phyloP scores from a whole-genome alignment of 2,113 vertebrate genomes.

The Perognathus longimembris region DNA sequence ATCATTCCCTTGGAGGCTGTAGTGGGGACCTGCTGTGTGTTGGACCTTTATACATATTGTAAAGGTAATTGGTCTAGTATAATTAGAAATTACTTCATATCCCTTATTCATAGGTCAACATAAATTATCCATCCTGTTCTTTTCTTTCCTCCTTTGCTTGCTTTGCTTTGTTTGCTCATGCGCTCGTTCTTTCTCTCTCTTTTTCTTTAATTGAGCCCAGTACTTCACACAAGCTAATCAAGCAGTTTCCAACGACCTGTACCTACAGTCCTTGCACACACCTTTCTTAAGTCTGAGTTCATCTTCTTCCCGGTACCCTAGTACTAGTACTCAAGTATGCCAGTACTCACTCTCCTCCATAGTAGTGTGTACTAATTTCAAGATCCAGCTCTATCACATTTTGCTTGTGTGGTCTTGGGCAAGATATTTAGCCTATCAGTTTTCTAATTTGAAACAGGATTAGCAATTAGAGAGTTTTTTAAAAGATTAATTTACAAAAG shows the following conservation, averaged over 20 bases:
- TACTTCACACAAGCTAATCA: not conserved
- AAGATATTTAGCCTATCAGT: not conserved
- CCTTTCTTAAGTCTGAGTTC: not conserved
- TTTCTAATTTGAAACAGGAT: not conserved
- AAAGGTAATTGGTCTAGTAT: conserved; percentile 88
- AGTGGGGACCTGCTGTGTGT: conserved; percentile 96
- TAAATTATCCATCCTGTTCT: not conserved
- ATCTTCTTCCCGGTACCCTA: too few species aligned
- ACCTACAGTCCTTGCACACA: not conserved
- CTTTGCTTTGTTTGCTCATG: not conserved
- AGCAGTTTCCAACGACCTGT: not conserved
- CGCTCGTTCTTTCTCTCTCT: too few species aligned
- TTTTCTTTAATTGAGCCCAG: not conserved
- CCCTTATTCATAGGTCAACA: not conserved
- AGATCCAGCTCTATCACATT: not conserved
- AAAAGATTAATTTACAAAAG: not conserved
- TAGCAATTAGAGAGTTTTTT: conserved; percentile 1
- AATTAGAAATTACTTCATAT: not conserved
- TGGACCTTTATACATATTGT: conserved; percentile 98
- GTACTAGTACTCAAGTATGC: too few species aligned
- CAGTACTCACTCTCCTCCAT: not conserved
- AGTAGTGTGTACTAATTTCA: not conserved
- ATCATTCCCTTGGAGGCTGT: conserved; percentile 98
- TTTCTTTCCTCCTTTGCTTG: not conserved
- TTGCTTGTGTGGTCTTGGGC: not conserved